Base-by-base conservation (phyloP, 1,140 invertebrate species). In the Bombus ignitus region DNA sequence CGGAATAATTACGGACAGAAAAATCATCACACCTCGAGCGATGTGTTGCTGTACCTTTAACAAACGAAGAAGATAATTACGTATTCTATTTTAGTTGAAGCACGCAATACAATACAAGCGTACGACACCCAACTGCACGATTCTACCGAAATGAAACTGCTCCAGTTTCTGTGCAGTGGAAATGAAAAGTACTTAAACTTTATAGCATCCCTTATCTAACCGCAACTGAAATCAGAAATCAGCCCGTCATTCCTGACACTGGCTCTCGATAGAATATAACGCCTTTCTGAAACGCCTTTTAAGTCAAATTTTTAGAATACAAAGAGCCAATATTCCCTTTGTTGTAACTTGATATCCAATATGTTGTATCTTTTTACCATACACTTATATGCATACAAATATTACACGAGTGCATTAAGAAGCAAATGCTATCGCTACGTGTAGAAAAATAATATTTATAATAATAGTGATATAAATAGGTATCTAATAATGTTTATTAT, bases 111-210 rank as follows among this genome's bases (percentile, higher is more conserved):
- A 68, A 39, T 68, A 28, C 47, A 53, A 22, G 47, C 47, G 62
- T 73, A 81, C 76, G 42, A 53, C 68, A 72, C 65, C 68, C 75
- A 47, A 32, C 70, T 70, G 77, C 37, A 32, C 59, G 57, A 75
- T 81, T 82, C 59, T 28, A 68, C 12, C 44, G 44, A 59, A 83
- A 86, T 76, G 80, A 68, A 68, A 86, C 53, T 53, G 59, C 57
- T 18, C n/a, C 42, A 28, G 35, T 42, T 59, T 37, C 80, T 70
- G 15, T 32, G 62, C 66, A 68, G 57, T 47, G 71, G 66, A 68
- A 80, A 85, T 85, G 83, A 70, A 80, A 80, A 85, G 83, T 78
- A 59, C 47, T 68, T 83, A 83, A 83, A 83, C 59, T 76, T 83
- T 62, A 83, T 28, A 47, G 35, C 35, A 3, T 35, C 35, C 25